These are phyloP conservation scores for Mactromeris polynyma DNA, from an alignment of 2,888 invertebrate genomes.

Conservation along the genomic window DNA sequence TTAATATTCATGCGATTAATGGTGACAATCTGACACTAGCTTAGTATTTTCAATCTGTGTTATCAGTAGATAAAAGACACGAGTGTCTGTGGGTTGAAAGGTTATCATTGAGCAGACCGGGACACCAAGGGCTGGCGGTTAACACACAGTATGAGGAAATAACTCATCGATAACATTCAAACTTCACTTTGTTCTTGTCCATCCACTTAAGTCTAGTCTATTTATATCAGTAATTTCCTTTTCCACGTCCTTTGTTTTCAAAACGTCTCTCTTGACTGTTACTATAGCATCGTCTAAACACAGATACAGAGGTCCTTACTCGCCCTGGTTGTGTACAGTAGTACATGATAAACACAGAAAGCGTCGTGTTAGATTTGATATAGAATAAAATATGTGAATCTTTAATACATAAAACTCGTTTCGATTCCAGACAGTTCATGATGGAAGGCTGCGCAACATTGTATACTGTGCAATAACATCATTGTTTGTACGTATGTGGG, in stretches of 20 bases:
- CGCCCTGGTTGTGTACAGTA: background rate
- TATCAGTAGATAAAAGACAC: background rate
- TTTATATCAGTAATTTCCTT: background rate
- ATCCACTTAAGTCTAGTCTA: background rate
- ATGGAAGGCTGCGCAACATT: too few relatives aligned
- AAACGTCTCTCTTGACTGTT: background rate
- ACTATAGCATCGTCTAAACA: background rate
- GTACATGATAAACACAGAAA: background rate
- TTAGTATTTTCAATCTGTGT: background rate
- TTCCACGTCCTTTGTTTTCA: background rate
- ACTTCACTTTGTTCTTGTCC: background rate
- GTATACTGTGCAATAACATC: too few relatives aligned
- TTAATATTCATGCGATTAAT: background rate
- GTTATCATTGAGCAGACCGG: background rate
- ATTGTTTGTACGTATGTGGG: too few relatives aligned
- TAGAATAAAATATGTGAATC: too few relatives aligned
- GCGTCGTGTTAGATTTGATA: too few relatives aligned
- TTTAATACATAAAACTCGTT: too few relatives aligned
- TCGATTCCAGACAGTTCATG: too few relatives aligned
- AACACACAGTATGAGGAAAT: background rate
- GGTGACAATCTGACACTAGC: background rate
- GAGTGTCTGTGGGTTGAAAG: constrained; percentile 6
- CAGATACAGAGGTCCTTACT: background rate
- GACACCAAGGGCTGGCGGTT: background rate
- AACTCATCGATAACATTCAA: background rate